Base-by-base conservation (phyloP, 2,888 invertebrate species). In the Xestobium rufovillosum region DNA sequence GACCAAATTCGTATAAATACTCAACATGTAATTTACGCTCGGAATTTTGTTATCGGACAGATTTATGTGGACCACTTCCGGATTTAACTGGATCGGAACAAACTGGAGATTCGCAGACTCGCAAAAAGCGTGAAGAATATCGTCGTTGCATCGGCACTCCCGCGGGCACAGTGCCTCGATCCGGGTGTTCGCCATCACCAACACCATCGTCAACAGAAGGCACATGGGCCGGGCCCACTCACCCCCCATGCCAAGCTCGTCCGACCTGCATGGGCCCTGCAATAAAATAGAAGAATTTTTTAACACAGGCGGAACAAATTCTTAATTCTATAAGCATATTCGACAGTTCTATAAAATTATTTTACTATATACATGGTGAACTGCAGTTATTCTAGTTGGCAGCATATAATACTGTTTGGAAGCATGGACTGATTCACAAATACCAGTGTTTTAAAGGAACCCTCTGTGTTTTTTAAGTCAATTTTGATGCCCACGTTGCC, bases 61-160 rank as follows among this genome's bases (percentile, higher is more conserved):
- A 60, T 85, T 83, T 57, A 92, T 81, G 65, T 81, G 78, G 34
- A 78, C 78, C 32, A 87, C 78, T 61, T 86, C 86, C 26, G 92
- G 92, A 65, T 90, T 90, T 49, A 90, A 73, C 60, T 88, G 88
- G 52, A 89, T 88, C 42, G 90, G 90, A 36, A 90, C 84, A 52
- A 86, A 82, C 61, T 86, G 86, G 48, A 90, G 75, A 43, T 76
- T 77, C 36, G 86, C 85, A 55, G 78, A 77, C 48, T 80, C 78
- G 64, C 90, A 90, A 47, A 79, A 76, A 15, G 83, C 83, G 40
- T 76, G 76, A 45, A 85, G 75, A 34, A 81, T 77, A 62, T 89
- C 87, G 60, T 80, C 79, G 70, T 83, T 78, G 71, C 90, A 90
- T 45, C 74, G 73, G 65, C 90, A 90, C 52, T 80, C 78, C 39